Conservation (phyloP, 2,797 vertebrate species). For the Crenichthys baileyi region DNA sequence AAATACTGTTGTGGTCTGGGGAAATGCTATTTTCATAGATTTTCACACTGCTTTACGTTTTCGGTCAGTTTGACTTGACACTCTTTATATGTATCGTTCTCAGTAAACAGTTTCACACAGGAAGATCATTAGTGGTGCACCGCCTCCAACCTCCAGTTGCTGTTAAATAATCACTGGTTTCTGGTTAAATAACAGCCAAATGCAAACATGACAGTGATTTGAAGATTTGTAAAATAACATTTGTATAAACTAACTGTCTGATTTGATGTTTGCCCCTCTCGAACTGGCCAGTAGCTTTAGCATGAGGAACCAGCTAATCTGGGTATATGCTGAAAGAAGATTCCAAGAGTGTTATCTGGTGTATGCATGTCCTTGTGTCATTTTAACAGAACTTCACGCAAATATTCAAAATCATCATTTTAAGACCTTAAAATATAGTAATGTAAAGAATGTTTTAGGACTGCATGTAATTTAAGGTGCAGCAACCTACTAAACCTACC, state of each 20-base stretch:
- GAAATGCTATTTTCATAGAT: background rate
- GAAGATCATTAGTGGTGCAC: background rate
- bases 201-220: background rate
- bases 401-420: background rate
- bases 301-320: background rate
- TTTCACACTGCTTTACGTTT: background rate
- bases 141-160: background rate
- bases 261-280: background rate
- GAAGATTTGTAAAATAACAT: background rate
- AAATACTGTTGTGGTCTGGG: background rate
- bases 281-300: background rate
- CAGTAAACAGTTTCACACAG: background rate
- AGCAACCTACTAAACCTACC: background rate
- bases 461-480: background rate
- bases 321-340: background rate
- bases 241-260: background rate
- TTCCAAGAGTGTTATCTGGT: background rate
- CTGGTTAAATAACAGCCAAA: background rate
- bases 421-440: constrained; percentile 9
- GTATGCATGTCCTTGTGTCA: too few relatives aligned
- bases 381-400: too few relatives aligned
- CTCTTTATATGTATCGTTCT: background rate
- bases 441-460: constrained; percentile 3
- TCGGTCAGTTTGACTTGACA: background rate
- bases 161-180: background rate